Evolutionary conservation across 2,888 invertebrate genomes (phyloP), one percentile per base, ranked within the genome.

Genomic region (Eupithecia centaureata): DNA sequence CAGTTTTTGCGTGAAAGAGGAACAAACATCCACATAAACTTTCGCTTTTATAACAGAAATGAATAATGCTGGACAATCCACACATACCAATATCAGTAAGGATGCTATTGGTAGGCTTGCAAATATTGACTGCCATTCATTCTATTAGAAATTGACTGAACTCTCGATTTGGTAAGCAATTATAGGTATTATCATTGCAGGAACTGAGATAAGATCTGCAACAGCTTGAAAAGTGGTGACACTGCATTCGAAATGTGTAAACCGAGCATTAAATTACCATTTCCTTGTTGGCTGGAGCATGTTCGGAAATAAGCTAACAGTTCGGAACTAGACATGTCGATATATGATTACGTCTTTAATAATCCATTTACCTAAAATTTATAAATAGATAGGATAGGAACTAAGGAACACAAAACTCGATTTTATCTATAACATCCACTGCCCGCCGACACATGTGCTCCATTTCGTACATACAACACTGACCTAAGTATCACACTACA

Each of bases 171-270:
- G 52, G 27, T 52, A 27, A 52, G 52, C 13, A 27, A 52, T 52
- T 27, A 52, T 27, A n/a, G n/a, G n/a, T n/a, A 15, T 52, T 52
- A 52, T 52, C 52, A 52, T 27, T 52, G 15, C 25, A 52, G 52
- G 52, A 52, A 52, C 13, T 27, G 5, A 51, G 25, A 25, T 51
- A 52, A 27, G 13, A 7, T 13, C 4, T 27, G 52, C 7, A 27
- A 7, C 15, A 2, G 52, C 27, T 25, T 52, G 52, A 52, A 52
- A 52, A 52, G 27, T 52, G 15, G 52, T 52, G 27, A 27, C 27
- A 52, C 25, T 15, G 52, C 52, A 52, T 27, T 52, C 2, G 15
- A 52, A 27, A 51, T 25, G 22, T 52, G 15, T 52, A 27, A 27
- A 52, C 18, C 47, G 10, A 52, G 27, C 27, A 27, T 28, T 27